Base-by-base conservation (phyloP, 2,113 vertebrate species). In the Lampris megalopsis region DNA sequence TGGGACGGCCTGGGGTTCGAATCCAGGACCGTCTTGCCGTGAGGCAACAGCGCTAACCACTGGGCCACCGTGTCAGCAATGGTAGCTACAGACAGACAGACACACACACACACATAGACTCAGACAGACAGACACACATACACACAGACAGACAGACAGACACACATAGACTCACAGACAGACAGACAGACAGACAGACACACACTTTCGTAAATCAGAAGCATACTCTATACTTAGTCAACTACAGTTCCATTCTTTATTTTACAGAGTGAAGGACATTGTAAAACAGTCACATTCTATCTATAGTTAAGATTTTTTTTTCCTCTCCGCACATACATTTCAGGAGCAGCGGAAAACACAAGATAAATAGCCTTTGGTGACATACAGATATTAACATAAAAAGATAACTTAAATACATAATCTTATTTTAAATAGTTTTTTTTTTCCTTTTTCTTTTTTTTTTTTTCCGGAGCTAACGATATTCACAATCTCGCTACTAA, bases 311-410 rank as follows among this genome's bases (percentile, higher is more conserved):
- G 70, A 77, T 60, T 65, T 68, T 6, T 6, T 70, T 60, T 52
- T 81, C 7, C 49, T 84, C 56, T 86, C 53, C 57, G 72, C 77
- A 9, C 53, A 82, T 53, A 13, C 0, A 13, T 71, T 80, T 41
- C 60, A 82, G 60, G 52, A 84, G 74, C 74, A 76, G 49, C 78
- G 75, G 59, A 88, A 82, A 81, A 70, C 10, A 81, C 1, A 47
- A 75, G 84, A 93, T 91, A 92, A 92, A 94, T 90, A 92, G 68
- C 89, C 84, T 94, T 93, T 89, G 88, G 89, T 90, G 82, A 92
- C 73, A 91, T 71, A 86, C 73, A 88, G 52, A 85, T 78, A 87
- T 75, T 69, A 87, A 89, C 82, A 88, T 67, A 90, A 85, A 92
- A 88, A 92, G 78, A 92, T 82, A 85, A 92, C 75, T 92, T 94